A percentile compares a stretch with the other conserved stretches of the same genome.
These are phyloP conservation scores for Apistogramma diplotaenia DNA, from an alignment of 2,113 vertebrate genomes.

Conservation along the genomic window DNA sequence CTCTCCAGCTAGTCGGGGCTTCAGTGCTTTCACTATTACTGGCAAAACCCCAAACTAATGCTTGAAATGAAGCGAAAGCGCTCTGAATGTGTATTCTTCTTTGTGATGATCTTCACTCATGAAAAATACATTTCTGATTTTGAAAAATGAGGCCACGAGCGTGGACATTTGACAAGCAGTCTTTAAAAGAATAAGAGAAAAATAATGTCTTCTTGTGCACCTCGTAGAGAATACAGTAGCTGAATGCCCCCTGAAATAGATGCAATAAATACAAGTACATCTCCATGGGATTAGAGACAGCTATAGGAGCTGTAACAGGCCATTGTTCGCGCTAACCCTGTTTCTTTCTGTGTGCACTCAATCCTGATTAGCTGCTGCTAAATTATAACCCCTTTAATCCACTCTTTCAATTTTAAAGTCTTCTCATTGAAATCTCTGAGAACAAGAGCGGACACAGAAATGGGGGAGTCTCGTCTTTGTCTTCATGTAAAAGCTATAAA, in stretches of 20 bases:
- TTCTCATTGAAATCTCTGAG: background rate
- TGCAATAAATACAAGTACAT: background rate
- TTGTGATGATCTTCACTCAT: background rate
- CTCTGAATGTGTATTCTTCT: background rate
- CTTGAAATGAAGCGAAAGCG: background rate
- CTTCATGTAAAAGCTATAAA: background rate
- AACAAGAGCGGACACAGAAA: background rate
- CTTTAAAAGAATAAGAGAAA: background rate
- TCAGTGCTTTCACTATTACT: background rate
- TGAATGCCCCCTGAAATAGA: background rate
- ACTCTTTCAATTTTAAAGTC: background rate
- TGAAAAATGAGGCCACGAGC: background rate
- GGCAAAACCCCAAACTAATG: background rate
- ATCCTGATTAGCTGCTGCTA: background rate
- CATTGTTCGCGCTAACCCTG: background rate
- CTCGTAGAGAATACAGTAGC: no score
- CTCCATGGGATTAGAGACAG: background rate
- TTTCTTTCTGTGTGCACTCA: background rate
- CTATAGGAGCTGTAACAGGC: background rate
- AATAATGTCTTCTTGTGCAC: background rate
- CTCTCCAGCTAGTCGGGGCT: background rate
- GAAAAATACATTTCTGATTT: background rate
- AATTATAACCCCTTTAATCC: background rate
- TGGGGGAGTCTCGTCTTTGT: background rate
- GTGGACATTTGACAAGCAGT: background rate